Evolutionary conservation across 2,888 invertebrate genomes (phyloP), one percentile per base, ranked within the genome.

Genomic region (Tolmerus cingulatus): DNA sequence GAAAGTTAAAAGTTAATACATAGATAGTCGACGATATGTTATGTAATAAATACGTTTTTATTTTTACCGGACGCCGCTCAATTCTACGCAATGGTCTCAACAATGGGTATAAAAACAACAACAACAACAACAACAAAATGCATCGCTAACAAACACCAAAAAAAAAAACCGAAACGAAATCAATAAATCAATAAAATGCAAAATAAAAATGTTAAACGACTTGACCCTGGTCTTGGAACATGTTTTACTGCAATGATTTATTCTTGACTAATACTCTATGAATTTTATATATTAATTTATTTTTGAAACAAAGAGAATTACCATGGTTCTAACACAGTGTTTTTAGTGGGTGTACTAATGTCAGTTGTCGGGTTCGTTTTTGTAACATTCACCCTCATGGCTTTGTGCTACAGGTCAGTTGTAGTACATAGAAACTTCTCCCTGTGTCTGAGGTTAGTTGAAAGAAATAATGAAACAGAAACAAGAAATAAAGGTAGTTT

Each of bases 371-470:
- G 98, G 96, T 97, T 98, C 95, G 98, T 98, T 95, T 98, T 98
- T 96, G 96, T 98, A 95, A 96, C 97, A 95, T 98, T 98, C 96
- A 97, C 98, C 95, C 96, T 97, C 95, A 97, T 98, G 97, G 98
- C 98, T 95, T 97, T 98, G 95, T 98, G 98, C 97, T 98, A 98
- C 97, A 97, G 98, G 97, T 97, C 97, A 97, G 97, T 97, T 96
- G 97, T 97, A 96, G 97, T 97, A 96, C 97, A 97, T 97, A 97
- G 97, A 97, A 97, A 97, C 97, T 97, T 97, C 97, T 97, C 97
- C 96, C 97, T 97, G 96, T 97, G 97, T 96, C 97, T 97, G 96
- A 97, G 97, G 97, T 97, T 97, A 97, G 97, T 97, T 96, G 96
- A 96, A 96, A 96, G 96, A 96, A 95, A 95, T 95, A 95, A 88